Evolutionary conservation across 2,888 invertebrate genomes (phyloP).

Genomic region (Geophilus truncorum): DNA sequence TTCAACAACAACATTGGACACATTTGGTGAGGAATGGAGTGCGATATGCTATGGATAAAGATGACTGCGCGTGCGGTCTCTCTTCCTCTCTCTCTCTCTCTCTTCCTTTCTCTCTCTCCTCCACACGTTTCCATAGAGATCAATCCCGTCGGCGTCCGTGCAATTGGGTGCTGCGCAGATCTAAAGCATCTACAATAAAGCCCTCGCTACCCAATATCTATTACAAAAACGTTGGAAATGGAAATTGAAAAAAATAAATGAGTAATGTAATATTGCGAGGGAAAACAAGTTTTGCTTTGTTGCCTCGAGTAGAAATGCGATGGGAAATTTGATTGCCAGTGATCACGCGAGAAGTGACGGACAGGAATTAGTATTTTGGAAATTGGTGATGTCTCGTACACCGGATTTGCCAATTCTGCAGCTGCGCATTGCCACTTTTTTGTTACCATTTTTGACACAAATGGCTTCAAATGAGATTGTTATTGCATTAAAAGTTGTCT

Average conservation of each 20-base stretch:
- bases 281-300: neutral
- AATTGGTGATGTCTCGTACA: neutral
- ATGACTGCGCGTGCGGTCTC: neutral
- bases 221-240: neutral
- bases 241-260: conserved; percentile 3
- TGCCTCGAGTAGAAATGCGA: neutral
- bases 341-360: neutral
- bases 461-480: neutral
- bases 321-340: neutral
- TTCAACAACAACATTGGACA: neutral
- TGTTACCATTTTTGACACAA: neutral
- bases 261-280: neutral
- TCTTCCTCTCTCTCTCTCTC: neutral
- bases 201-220: neutral
- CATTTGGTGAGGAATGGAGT: neutral
- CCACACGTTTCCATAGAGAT: neutral
- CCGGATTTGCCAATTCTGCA: neutral
- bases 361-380: neutral
- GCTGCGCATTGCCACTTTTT: neutral
- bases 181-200: neutral
- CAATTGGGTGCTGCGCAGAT: neutral
- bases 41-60: neutral
- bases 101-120: neutral
- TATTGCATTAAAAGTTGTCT: neutral
- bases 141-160: neutral